Percentiles rank a stretch among this genome's conserved stretches.
Conservation (phyloP, 1,140 invertebrate genomes). For the Phymastichus coffea region DNA sequence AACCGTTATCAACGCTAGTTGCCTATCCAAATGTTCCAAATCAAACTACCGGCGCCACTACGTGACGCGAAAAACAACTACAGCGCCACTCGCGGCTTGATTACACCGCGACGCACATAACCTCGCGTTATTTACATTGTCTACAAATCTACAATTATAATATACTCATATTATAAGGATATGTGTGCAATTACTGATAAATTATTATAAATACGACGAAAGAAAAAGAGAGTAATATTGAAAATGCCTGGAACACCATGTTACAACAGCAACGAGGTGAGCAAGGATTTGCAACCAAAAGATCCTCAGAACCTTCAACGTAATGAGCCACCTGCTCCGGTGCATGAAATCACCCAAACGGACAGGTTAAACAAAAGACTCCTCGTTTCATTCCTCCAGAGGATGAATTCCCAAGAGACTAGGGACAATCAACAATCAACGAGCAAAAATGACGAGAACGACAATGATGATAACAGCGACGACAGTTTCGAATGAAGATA, state of each 20-base stretch:
- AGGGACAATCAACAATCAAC: constrained; percentile 38
- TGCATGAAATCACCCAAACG: constrained; percentile 62
- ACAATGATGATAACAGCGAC: neutral
- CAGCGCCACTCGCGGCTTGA: too few species aligned
- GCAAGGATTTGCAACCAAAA: constrained; percentile 32
- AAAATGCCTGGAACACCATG: constrained; percentile 50
- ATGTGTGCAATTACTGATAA: too few species aligned
- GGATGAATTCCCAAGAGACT: constrained; percentile 62
- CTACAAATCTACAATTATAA: too few species aligned
- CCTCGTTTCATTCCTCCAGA: constrained; percentile 61
- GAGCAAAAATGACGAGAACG: neutral
- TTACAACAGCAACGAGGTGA: constrained; percentile 31
- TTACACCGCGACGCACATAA: too few species aligned
- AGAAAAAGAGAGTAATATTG: too few species aligned
- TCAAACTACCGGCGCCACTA: too few species aligned
- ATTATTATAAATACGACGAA: too few species aligned
- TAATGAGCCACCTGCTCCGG: constrained; percentile 15
- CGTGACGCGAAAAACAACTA: too few species aligned
- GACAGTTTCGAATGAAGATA: constrained; percentile 17
- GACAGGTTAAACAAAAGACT: constrained; percentile 66
- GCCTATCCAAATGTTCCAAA: too few species aligned
- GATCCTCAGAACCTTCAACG: constrained; percentile 29
- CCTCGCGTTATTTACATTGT: too few species aligned
- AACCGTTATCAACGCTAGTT: too few species aligned
- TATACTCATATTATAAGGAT: too few species aligned